Conservation (phyloP, 2,888 invertebrate genomes). For the Xiphydria camelus region DNA sequence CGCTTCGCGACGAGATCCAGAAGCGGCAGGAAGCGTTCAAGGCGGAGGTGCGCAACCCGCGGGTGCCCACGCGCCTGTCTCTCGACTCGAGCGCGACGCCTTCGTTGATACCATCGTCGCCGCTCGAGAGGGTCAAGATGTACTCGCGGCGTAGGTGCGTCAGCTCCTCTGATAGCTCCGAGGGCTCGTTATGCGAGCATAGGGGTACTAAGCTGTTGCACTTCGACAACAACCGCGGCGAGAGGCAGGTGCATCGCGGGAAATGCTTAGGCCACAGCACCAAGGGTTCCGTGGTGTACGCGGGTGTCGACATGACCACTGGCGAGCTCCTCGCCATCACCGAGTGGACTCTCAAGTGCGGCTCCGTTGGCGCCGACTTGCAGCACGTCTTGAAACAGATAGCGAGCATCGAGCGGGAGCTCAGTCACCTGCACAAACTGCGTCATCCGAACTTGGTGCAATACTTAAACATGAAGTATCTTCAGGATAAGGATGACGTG, state of each 20-base stretch:
- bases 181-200: slow-evolving; percentile 62
- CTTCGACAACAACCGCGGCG: slow-evolving; percentile 61
- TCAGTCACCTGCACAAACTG: slow-evolving; percentile 71
- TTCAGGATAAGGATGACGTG: slow-evolving; percentile 66
- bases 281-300: slow-evolving; percentile 74
- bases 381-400: slow-evolving; percentile 63
- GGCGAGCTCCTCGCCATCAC: slow-evolving; percentile 74
- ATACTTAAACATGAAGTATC: slow-evolving; percentile 73
- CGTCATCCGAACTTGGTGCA: slow-evolving; percentile 74
- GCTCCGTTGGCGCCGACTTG: slow-evolving; percentile 19
- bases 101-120: slow-evolving; percentile 48
- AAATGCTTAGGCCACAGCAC: slow-evolving; percentile 78
- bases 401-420: slow-evolving; percentile 75
- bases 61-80: slow-evolving; percentile 40
- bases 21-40: slow-evolving; percentile 77
- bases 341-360: slow-evolving; percentile 71
- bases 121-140: slow-evolving; percentile 45
- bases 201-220: slow-evolving; percentile 61
- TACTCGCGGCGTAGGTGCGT: slow-evolving; percentile 54
- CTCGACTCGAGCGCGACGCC: slow-evolving; percentile 34
- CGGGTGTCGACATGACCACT: slow-evolving; percentile 74
- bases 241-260: slow-evolving; percentile 72
- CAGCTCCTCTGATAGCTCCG: slow-evolving; percentile 64
- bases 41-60: slow-evolving; percentile 65
- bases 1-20: slow-evolving; percentile 75